phyloP scores from a whole-genome alignment of 2,888 invertebrate genomes.

The Crepidodera aurea region DNA sequence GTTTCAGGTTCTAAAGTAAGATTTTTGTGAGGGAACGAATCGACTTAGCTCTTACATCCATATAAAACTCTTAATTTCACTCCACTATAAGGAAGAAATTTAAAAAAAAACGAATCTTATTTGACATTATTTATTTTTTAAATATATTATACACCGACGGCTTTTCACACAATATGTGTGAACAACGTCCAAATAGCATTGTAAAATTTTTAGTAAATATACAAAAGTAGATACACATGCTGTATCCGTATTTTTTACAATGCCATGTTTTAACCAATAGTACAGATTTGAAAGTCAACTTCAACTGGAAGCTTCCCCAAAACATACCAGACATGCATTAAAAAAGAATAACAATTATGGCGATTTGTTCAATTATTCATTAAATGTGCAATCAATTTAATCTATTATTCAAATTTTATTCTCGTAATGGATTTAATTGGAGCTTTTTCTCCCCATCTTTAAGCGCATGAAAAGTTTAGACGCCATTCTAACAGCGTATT shows the following conservation, averaged over 20 bases:
- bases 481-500: background rate
- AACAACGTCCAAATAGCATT: slow-evolving; percentile 51
- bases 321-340: slow-evolving; percentile 41
- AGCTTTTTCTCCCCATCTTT: too few species aligned
- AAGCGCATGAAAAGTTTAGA: slow-evolving; percentile 1
- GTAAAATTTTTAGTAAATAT: slow-evolving; percentile 52
- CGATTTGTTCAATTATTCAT: background rate
- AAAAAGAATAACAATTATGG: slow-evolving; percentile 5
- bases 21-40: too few species aligned
- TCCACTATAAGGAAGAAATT: too few species aligned
- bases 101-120: slow-evolving; percentile 12
- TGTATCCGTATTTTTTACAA: slow-evolving; percentile 50
- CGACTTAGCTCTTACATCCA: too few species aligned
- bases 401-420: background rate
- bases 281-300: slow-evolving; percentile 34
- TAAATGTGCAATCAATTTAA: slow-evolving; percentile 8
- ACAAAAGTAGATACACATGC: slow-evolving; percentile 43
- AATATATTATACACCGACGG: slow-evolving; percentile 51
- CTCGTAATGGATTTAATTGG: background rate
- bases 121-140: slow-evolving; percentile 48
- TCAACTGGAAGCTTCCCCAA: slow-evolving; percentile 42
- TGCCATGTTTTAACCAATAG: slow-evolving; percentile 42
- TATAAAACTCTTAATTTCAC: too few species aligned
- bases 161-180: slow-evolving; percentile 55
- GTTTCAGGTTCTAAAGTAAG: too few species aligned